Evolutionary conservation across 1,140 invertebrate species (phyloP).

Genomic region (Procambarus virginalis): DNA sequence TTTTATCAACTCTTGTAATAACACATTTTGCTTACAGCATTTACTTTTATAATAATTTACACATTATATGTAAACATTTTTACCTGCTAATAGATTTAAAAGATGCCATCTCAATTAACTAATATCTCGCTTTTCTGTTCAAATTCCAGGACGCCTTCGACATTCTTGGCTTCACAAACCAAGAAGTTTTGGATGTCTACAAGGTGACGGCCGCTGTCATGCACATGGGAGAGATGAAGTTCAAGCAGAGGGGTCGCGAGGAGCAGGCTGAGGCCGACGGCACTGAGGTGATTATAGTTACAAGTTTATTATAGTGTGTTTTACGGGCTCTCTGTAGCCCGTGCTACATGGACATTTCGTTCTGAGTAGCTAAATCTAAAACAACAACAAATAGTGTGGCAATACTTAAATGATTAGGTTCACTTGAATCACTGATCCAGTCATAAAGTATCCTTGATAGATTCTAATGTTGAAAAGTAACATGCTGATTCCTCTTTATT

Average conservation of each 20-base stretch:
- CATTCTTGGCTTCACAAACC: slow-evolving; percentile 95
- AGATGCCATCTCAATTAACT: neutral
- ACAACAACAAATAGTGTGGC: neutral
- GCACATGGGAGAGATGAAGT: slow-evolving; percentile 89
- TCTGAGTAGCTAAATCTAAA: neutral
- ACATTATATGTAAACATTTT: neutral
- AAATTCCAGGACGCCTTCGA: slow-evolving; percentile 94
- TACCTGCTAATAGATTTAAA: slow-evolving; percentile 8
- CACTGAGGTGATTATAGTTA: slow-evolving; percentile 81
- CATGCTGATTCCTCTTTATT: slow-evolving; percentile 72
- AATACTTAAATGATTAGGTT: neutral
- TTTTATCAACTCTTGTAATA: too few relatives aligned
- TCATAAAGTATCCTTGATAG: too few relatives aligned
- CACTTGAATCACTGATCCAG: too few relatives aligned
- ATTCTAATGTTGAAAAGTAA: too few relatives aligned
- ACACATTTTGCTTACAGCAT: too few relatives aligned
- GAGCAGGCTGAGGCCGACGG: slow-evolving; percentile 93
- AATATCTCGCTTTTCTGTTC: neutral
- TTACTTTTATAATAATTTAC: too few relatives aligned
- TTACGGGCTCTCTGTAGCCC: too few relatives aligned
- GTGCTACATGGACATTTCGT: too few relatives aligned
- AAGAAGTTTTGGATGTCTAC: slow-evolving; percentile 97
- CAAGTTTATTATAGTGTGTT: too few relatives aligned
- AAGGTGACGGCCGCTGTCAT: slow-evolving; percentile 97
- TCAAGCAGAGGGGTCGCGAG: slow-evolving; percentile 52